Percentiles rank a stretch among this genome's conserved stretches.
phyloP scores from a whole-genome alignment of 2,888 invertebrate species.

The Anticlea derivata region DNA sequence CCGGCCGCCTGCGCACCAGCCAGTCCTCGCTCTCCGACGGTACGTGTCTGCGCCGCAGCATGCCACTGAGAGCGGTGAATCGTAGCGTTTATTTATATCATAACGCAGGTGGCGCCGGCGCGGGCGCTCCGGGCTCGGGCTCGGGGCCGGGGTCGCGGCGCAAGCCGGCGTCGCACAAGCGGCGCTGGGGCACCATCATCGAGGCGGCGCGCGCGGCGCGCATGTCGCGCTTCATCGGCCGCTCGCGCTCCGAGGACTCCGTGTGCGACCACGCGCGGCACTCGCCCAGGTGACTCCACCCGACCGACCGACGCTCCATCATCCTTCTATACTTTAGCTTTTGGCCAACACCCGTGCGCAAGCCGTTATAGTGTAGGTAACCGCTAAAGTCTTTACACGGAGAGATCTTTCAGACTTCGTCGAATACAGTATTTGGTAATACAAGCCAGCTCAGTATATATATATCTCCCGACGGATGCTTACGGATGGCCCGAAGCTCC shows the following conservation, averaged over 20 bases:
- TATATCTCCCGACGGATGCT: too few relatives aligned
- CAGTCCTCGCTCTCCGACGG: conserved; percentile 75
- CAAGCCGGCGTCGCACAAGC: conserved; percentile 86
- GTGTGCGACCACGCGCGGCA: conserved; percentile 86
- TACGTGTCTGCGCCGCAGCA: conserved; percentile 36
- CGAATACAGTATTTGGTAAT: too few relatives aligned
- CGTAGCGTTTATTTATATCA: too few relatives aligned
- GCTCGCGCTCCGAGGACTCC: conserved; percentile 92
- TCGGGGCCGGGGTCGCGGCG: conserved; percentile 50
- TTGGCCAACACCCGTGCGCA: too few relatives aligned
- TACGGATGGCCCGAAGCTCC: too few relatives aligned
- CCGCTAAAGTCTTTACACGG: too few relatives aligned
- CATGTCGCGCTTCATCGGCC: conserved; percentile 91
- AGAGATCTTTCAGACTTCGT: too few relatives aligned
- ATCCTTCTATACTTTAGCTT: too few relatives aligned
- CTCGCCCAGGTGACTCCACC: conserved; percentile 74
- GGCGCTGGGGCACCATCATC: conserved; percentile 92
- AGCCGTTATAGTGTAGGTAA: too few relatives aligned
- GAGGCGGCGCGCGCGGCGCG: conserved; percentile 93
- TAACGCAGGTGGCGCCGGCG: conserved; percentile 13
- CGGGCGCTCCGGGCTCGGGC: neutral
- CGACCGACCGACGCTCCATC: too few relatives aligned
- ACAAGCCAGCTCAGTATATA: too few relatives aligned
- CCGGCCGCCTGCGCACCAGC: conserved; percentile 75
- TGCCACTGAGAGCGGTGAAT: too few relatives aligned